These are phyloP conservation scores for Lordiphosa stackelbergi DNA, from an alignment of 1,140 invertebrate genomes.

Conservation along the genomic window DNA sequence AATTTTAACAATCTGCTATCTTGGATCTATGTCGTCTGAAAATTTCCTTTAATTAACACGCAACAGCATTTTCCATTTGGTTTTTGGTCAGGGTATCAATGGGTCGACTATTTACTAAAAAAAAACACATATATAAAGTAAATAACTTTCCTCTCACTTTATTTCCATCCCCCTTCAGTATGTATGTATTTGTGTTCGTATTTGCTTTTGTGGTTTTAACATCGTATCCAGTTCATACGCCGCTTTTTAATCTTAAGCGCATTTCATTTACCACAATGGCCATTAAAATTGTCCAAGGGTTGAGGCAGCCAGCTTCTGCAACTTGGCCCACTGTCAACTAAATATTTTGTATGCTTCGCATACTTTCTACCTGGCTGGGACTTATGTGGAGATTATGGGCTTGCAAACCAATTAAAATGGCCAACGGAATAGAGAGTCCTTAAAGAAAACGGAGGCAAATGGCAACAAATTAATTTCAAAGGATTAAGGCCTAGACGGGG, in stretches of 20 bases:
- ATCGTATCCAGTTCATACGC: slow-evolving; percentile 42
- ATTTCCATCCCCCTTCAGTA: slow-evolving; percentile 11
- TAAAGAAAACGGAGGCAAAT: slow-evolving; percentile 11
- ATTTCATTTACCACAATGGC: slow-evolving; percentile 69
- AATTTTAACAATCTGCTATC: too few species aligned
- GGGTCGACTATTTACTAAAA: background rate
- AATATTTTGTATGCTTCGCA: slow-evolving; percentile 27
- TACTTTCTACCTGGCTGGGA: slow-evolving; percentile 37
- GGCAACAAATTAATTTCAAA: slow-evolving; percentile 62
- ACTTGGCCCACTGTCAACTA: slow-evolving; percentile 30
- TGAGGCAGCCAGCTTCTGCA: background rate
- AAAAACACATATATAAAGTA: too few species aligned
- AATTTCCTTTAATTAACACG: too few species aligned
- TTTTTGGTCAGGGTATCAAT: background rate
- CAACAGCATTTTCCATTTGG: too few species aligned
- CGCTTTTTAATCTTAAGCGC: slow-evolving; percentile 70
- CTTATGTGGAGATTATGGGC: slow-evolving; percentile 63
- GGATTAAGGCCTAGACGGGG: slow-evolving; percentile 31
- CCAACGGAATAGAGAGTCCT: slow-evolving; percentile 48
- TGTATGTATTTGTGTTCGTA: slow-evolving; percentile 57
- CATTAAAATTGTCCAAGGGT: slow-evolving; percentile 57
- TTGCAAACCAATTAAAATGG: slow-evolving; percentile 70
- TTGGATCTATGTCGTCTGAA: too few species aligned
- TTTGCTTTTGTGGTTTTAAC: slow-evolving; percentile 67
- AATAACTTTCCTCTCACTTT: background rate